Percentiles rank a stretch among this genome's conserved stretches.
Conservation (phyloP, 2,888 invertebrate genomes). For the Hypsopygia costalis region DNA sequence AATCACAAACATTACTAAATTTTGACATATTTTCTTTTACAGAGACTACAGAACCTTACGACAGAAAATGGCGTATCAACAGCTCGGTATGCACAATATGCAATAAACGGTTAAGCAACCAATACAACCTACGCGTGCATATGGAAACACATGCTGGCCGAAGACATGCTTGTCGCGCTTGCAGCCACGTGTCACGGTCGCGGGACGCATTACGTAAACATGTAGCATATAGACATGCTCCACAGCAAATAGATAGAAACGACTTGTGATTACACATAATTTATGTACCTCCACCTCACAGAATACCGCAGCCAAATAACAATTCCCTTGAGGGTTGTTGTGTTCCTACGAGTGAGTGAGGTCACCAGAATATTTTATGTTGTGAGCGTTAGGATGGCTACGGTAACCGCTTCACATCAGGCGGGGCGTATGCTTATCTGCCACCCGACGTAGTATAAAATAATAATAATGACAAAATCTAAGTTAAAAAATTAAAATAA, state of each 20-base stretch:
- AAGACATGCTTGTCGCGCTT: constrained; percentile 92
- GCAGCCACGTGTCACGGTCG: constrained; percentile 92
- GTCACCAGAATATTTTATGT: too few species aligned
- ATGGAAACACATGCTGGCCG: constrained; percentile 95
- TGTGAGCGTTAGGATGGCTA: too few species aligned
- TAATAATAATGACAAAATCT: too few species aligned
- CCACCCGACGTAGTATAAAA: too few species aligned
- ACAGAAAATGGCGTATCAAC: constrained; percentile 56
- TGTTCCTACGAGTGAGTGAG: too few species aligned
- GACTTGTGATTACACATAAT: constrained; percentile 23
- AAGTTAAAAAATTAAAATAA: too few species aligned
- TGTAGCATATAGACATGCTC: constrained; percentile 91
- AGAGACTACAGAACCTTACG: constrained; percentile 49
- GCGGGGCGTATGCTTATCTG: too few species aligned
- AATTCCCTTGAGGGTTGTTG: too few species aligned
- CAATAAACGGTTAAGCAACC: constrained; percentile 93
- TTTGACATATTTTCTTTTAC: constrained; percentile 17
- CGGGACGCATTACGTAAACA: constrained; percentile 93
- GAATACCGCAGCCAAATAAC: too few species aligned
- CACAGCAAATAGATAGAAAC: constrained; percentile 19
- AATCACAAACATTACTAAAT: too few species aligned
- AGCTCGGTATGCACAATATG: constrained; percentile 88
- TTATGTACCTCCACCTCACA: too few species aligned
- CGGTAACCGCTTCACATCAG: too few species aligned
- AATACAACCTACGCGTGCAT: constrained; percentile 93